These are phyloP conservation scores for Archaeoteleia sp. DNA, from an alignment of 2,888 invertebrate genomes.

Conservation along the genomic window DNA sequence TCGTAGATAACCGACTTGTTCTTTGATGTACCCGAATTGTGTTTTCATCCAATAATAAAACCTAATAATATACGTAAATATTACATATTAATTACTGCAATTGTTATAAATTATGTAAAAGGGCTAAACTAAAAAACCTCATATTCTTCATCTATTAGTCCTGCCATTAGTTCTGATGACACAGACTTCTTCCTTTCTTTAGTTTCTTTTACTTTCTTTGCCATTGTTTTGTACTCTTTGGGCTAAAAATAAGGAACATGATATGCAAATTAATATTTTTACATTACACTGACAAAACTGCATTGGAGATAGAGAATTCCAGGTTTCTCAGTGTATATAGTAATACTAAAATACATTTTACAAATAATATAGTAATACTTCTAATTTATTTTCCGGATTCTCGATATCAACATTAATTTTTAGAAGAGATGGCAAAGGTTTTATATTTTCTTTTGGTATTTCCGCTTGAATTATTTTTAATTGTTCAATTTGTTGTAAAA, in stretches of 20 bases:
- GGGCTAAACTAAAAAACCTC: constrained; percentile 16
- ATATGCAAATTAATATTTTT: constrained; percentile 5
- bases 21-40: constrained; percentile 1
- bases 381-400: constrained; percentile 78
- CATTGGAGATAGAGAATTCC: no score
- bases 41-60: constrained; percentile 62
- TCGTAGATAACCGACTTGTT: neutral
- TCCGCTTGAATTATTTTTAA: constrained; percentile 77
- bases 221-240: constrained; percentile 60
- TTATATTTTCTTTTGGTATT: constrained; percentile 76
- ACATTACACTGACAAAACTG: no score
- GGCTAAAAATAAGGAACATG: constrained; percentile 55
- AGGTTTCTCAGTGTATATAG: no score
- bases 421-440: constrained; percentile 75
- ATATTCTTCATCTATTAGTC: constrained; percentile 62
- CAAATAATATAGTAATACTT: constrained; percentile 68
- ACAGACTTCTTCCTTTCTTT: constrained; percentile 40
- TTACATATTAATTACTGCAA: no score
- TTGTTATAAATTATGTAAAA: neutral
- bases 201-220: constrained; percentile 60
- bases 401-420: constrained; percentile 77
- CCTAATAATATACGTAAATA: no score
- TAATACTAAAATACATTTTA: no score
- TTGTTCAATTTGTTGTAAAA: constrained; percentile 50
- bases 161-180: constrained; percentile 20